These are phyloP conservation scores for Lophotriccus pileatus DNA, from an alignment of 2,797 vertebrate genomes.

Conservation along the genomic window DNA sequence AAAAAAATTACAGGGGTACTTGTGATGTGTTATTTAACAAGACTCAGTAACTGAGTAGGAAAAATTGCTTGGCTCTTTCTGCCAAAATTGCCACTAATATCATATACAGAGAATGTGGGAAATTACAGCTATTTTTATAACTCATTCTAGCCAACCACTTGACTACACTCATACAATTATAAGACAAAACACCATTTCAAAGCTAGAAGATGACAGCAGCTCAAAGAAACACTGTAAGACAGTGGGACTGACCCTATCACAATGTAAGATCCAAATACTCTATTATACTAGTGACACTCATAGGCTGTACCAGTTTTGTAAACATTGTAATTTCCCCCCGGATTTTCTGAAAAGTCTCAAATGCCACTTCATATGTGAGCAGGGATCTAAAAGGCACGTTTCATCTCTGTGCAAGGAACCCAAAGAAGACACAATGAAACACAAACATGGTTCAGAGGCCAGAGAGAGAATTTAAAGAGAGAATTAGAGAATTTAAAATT, in stretches of 20 bases:
- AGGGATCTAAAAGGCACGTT: neutral
- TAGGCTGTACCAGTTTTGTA: neutral
- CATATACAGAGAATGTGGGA: neutral
- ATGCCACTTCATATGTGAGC: rapidly evolving
- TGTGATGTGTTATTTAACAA: neutral
- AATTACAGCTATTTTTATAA: neutral
- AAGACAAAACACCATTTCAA: neutral
- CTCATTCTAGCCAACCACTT: neutral
- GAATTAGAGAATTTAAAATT: neutral
- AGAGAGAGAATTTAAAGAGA: neutral
- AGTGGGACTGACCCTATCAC: neutral
- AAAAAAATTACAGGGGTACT: neutral
- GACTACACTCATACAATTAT: neutral
- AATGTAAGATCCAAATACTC: neutral
- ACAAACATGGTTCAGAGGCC: neutral
- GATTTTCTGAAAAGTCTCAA: neutral
- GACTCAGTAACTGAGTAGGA: neutral
- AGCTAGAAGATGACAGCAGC: rapidly evolving
- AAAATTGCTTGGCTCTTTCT: neutral
- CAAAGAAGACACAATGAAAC: neutral
- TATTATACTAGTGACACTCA: neutral
- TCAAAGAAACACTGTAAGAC: neutral
- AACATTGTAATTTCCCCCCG: neutral
- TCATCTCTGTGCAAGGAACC: neutral
- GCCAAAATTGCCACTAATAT: neutral